These are phyloP conservation scores for Herminia tarsipennalis DNA, from an alignment of 2,888 invertebrate species.

Conservation along the genomic window DNA sequence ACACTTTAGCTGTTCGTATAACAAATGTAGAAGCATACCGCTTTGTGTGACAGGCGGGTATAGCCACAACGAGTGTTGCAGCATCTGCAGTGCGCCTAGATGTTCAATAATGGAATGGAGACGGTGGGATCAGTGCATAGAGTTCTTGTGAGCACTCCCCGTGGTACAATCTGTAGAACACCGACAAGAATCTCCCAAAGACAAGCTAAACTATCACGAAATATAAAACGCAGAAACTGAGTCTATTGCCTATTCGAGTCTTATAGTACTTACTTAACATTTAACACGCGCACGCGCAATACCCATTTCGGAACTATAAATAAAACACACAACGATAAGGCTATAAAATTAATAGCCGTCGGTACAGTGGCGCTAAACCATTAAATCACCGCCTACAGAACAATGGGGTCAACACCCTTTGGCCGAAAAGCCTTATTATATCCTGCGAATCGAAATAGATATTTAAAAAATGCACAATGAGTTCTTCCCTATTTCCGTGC, in stretches of 20 bases:
- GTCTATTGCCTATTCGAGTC: background rate
- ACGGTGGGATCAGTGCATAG: too few species aligned
- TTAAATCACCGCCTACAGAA: conserved; percentile 35
- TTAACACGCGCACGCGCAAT: background rate
- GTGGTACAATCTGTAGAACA: too few species aligned
- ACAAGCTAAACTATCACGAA: too few species aligned
- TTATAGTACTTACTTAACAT: background rate
- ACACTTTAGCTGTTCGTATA: too few species aligned
- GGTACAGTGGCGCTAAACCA: conserved; percentile 31
- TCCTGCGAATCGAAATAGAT: conserved; percentile 80
- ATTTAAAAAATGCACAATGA: conserved; percentile 73
- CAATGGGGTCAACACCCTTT: conserved; percentile 51
- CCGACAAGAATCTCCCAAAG: too few species aligned
- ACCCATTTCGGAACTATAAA: background rate
- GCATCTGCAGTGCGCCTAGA: too few species aligned
- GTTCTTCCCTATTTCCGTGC: conserved; percentile 69
- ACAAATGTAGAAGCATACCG: too few species aligned
- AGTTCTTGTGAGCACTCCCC: too few species aligned
- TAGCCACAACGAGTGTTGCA: too few species aligned
- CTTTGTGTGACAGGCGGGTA: too few species aligned
- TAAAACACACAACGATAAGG: background rate
- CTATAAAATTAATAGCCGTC: conserved; percentile 10
- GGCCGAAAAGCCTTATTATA: conserved; percentile 60
- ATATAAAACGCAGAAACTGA: too few species aligned
- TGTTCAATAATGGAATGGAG: too few species aligned